Evolutionary conservation across 2,113 vertebrate genomes (phyloP).

Genomic region (Harpagus bidentatus): DNA sequence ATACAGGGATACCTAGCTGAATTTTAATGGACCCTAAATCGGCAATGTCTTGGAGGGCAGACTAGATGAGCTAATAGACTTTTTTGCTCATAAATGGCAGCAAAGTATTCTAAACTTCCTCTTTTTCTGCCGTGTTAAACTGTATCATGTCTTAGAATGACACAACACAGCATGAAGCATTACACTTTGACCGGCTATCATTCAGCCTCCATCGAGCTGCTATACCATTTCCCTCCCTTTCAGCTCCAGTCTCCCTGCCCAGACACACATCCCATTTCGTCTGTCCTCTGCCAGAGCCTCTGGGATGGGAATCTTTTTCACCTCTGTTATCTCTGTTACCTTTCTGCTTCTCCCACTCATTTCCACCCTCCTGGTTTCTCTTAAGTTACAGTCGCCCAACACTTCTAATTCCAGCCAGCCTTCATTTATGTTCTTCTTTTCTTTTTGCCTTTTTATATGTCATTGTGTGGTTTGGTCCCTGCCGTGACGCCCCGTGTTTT

Average conservation of each 20-base stretch:
- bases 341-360: background rate
- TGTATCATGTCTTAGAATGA: background rate
- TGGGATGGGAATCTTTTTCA: background rate
- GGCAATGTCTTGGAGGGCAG: background rate
- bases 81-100: background rate
- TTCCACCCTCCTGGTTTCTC: background rate
- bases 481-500: background rate
- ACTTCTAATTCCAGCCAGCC: background rate
- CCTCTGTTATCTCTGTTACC: background rate
- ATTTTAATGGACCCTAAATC: background rate
- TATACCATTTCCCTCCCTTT: background rate
- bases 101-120: background rate
- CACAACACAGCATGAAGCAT: background rate
- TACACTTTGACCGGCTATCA: background rate
- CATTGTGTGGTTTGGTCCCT: fast-evolving
- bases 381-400: background rate
- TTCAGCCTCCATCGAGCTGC: background rate
- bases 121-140: background rate
- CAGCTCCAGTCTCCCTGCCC: background rate
- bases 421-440: background rate
- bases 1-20: background rate
- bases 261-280: background rate
- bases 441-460: background rate
- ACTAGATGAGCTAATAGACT: background rate
- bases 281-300: background rate